Evolutionary conservation across 2,113 vertebrate genomes (phyloP).

Genomic region (Trogon melanurus): DNA sequence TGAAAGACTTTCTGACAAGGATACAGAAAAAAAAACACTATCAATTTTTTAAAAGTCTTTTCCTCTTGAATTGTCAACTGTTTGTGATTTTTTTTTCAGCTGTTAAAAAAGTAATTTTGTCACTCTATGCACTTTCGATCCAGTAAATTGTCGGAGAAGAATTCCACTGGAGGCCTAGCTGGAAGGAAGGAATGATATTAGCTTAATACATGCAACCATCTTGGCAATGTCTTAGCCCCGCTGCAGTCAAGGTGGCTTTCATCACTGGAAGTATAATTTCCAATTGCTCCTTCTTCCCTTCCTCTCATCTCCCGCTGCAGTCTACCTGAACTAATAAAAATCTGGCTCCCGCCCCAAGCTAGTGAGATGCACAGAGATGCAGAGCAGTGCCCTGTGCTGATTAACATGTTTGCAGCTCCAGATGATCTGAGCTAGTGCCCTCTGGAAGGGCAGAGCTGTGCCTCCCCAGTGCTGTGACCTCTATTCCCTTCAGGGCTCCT

Average conservation of each 20-base stretch:
- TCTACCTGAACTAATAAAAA: not conserved
- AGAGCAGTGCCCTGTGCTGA: not conserved
- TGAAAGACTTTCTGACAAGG: conserved; percentile 51
- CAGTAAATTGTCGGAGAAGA: conserved; percentile 13
- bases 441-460: not conserved
- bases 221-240: not conserved
- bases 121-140: conserved; percentile 3
- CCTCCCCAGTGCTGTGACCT: not conserved
- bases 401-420: fast-evolving
- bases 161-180: conserved; percentile 8
- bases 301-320: not conserved
- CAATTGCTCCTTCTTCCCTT: not conserved
- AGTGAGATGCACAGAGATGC: not conserved
- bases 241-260: conserved; percentile 32
- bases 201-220: conserved; percentile 24
- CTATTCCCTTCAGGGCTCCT: conserved; percentile 9
- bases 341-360: not conserved
- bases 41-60: conserved; percentile 61
- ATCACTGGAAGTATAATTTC: conserved; percentile 15
- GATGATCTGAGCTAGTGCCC: not conserved
- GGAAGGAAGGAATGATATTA: conserved; percentile 10
- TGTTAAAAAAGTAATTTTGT: conserved; percentile 31
- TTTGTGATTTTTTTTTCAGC: conserved; percentile 3
- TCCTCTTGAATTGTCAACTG: conserved; percentile 57
- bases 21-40: conserved; percentile 30